Evolutionary conservation across 2,888 invertebrate species (phyloP), one percentile per base, ranked within the genome.

Genomic region (Microctonus aethiopoides): DNA sequence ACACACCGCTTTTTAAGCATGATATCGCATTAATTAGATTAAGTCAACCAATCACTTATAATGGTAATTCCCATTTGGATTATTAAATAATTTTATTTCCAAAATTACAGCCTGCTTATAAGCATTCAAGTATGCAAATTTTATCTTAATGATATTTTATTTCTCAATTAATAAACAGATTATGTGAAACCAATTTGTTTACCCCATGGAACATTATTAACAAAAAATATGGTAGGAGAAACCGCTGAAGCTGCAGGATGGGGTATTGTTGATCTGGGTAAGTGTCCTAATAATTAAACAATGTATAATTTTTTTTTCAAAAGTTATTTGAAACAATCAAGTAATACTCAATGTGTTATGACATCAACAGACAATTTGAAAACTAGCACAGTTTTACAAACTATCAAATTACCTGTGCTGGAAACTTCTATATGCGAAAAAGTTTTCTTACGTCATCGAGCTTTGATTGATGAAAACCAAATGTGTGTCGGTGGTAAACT

Each of bases 171-270:
- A 51, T 68, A n/a, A n/a, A 4, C 39, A 75, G 74, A 71, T 7
- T 69, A 70, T 57, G 90, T 91, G 1, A 78, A 81, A 24, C 90
- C 91, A 10, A 88, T 92, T 68, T 92, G 92, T 76, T 80, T 92
- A 62, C 89, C 90, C 10, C 85, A 82, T 10, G 85, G 82, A 0
- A 82, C 87, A 10, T 83, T 89, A 36, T 72, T 88, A 51, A 74
- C 60, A 0, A 81, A 84, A 46, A 73, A 87, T 9, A 81, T 79
- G 9, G 26, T 87, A 0, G 88, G 88, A 0, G 87, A 88, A 39
- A 76, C 76, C 5, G 87, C 89, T 20, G 89, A 87, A 51, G 90
- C 91, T 0, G 91, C 91, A 1, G 89, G 89, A 13, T 89, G 88
- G 88, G 89, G 89, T 1, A 89, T 90, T 0, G 89, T 89, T 62